Percentiles rank a stretch among this genome's conserved stretches.
Conservation (phyloP, 1,140 invertebrate species). For the Brachionus koreanus region DNA sequence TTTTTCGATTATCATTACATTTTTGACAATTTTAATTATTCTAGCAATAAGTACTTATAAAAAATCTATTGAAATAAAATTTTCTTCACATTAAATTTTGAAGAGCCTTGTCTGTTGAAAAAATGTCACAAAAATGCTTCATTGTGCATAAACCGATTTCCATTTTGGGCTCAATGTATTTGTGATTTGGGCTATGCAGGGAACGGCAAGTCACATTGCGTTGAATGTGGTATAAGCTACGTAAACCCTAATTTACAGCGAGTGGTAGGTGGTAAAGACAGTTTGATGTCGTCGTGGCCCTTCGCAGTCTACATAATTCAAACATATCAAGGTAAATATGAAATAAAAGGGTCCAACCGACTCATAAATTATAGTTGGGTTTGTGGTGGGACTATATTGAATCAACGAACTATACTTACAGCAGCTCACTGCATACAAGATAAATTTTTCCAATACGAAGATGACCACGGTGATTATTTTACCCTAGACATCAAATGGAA, state of each 20-base stretch:
- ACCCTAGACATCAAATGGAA: background rate
- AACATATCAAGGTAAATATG: constrained; percentile 9
- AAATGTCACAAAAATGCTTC: constrained; percentile 40
- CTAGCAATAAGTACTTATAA: constrained; percentile 32
- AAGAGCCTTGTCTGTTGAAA: constrained; percentile 40
- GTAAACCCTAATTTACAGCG: background rate
- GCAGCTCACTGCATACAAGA: constrained; percentile 14
- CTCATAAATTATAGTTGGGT: constrained; percentile 13
- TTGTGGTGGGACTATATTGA: constrained; percentile 32
- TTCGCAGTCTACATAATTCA: constrained; percentile 27
- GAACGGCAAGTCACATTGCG: constrained; percentile 10
- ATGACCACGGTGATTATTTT: background rate
- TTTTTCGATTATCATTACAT: background rate
- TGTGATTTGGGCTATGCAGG: constrained; percentile 7
- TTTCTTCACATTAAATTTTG: background rate
- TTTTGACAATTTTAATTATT: background rate
- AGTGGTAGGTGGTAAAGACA: constrained; percentile 17
- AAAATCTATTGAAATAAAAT: background rate
- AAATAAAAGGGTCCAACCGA: background rate
- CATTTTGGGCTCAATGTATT: constrained; percentile 38
- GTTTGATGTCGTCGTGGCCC: background rate
- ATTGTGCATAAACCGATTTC: constrained; percentile 34
- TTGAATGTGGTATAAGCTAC: constrained; percentile 23
- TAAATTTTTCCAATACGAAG: constrained; percentile 1
- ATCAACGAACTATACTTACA: constrained; percentile 20